A percentile compares a stretch with the other conserved stretches of the same genome.
Conservation (phyloP, 2,113 vertebrate species). For the Colistium nudipinnis region DNA sequence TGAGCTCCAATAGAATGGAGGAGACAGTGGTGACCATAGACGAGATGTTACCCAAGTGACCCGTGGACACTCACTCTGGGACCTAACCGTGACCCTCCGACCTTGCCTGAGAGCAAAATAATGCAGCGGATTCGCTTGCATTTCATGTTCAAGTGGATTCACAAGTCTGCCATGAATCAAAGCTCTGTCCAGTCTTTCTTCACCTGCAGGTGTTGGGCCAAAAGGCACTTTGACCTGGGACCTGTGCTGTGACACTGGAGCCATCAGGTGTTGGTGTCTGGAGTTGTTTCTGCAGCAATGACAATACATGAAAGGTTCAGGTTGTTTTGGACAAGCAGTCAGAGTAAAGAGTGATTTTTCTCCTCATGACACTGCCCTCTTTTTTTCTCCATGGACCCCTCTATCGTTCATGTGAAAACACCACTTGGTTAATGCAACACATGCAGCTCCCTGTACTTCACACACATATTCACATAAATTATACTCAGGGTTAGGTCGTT, state of each 20-base stretch:
- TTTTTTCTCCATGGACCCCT: neutral
- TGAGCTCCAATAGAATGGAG: conserved; percentile 54
- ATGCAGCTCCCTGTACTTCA: conserved; percentile 9
- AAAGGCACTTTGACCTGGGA: neutral
- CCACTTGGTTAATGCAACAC: conserved; percentile 9
- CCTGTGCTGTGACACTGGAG: neutral
- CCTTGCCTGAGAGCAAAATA: conserved; percentile 19
- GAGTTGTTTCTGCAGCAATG: conserved; percentile 16
- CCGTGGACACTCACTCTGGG: conserved; percentile 74
- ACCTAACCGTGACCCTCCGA: conserved; percentile 53
- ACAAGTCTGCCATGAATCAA: conserved; percentile 34
- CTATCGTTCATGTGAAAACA: conserved; percentile 21
- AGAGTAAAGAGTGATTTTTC: neutral
- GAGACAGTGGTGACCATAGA: conserved; percentile 83
- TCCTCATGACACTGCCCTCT: neutral
- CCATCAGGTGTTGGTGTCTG: conserved; percentile 6
- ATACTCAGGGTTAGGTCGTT: neutral
- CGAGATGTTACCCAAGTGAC: conserved; percentile 75
- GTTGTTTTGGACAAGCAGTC: conserved; percentile 7
- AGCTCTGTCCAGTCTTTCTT: conserved; percentile 49
- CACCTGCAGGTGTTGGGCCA: conserved; percentile 38
- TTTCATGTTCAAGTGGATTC: conserved; percentile 54
- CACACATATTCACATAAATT: conserved; percentile 27
- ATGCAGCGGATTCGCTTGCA: conserved; percentile 27
- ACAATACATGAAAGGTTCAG: neutral